Base-by-base conservation (phyloP, 2,113 vertebrate species). In the Malurus cyaneus region DNA sequence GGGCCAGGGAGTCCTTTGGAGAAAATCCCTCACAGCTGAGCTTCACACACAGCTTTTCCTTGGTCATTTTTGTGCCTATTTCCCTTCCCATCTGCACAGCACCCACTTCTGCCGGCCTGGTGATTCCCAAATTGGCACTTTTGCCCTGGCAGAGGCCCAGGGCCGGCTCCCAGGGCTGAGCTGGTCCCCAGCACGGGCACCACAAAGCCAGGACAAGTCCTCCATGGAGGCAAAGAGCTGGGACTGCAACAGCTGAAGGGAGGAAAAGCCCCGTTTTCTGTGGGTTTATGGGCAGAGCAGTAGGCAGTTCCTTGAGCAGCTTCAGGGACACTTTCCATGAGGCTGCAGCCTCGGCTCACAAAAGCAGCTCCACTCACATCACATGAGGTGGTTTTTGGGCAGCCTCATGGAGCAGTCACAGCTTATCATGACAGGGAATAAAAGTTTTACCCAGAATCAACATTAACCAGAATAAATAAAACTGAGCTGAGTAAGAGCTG, bases 161-260 rank as follows among this genome's bases (percentile, higher is more conserved):
- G 16, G 62, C 16, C 59, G 1, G 0, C 46, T 41, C 11, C 65
- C 70, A 5, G 1, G 2, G 3, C 74, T 2, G 12, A 36, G 52
- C 70, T 29, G 47, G 42, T 34, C 49, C 69, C 29, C 34, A 23
- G 54, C 72, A 41, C 6, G 0, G 4, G 26, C 10, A 1, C 0
- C 1, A 42, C 54, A n/a, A 20, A 57, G 50, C 9, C 59, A 64
- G 57, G 31, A 39, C 25, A 42, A 86, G 13, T 34, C 53, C 66
- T 46, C 11, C 12, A 17, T 2, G 0, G 11, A 42, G 32, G 29
- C 71, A 80, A 39, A 46, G 39, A 4, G 1, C 44, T 10, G 36
- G 3, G 18, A 42, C 42, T 64, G 11, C 54, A 14, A 12, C 47
- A 36, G 6, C 65, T 5, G 6, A 52, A 88, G n/a, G 3, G 5